Base-by-base conservation (phyloP, 2,113 vertebrate species). In the Petaurus breviceps region DNA sequence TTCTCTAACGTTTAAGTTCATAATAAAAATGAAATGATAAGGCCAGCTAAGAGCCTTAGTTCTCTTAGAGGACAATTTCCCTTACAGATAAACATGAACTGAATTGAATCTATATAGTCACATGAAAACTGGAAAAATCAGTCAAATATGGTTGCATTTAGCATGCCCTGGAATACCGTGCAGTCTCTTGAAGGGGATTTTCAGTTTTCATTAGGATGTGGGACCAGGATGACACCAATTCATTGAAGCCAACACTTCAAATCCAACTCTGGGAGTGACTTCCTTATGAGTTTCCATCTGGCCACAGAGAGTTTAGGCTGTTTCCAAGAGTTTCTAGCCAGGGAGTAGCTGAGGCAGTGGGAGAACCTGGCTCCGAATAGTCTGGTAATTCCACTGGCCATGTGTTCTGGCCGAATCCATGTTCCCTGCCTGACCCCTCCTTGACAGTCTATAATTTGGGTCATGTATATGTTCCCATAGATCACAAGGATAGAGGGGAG, bases 361-460 rank as follows among this genome's bases (percentile, higher is more conserved):
- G 25, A 94, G 92, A 92, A 95, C 92, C 77, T 31, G 57, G 46
- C 31, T 37, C 24, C 90, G 61, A 94, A 16, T 50, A 92, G 95
- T 90, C 95, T 89, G 93, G 94, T 57, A 52, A 95, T 96, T 94
- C 95, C 90, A 89, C 8, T 0, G 53, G 68, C 93, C 96, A 90
- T 55, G 61, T 0, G 0, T 91, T 92, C 0, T 55, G 96, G 68
- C 92, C 12, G 46, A 51, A 92, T 95, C 11, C 51, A 6, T 95
- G 96, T 84, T 96, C 97, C 97, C 96, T 96, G 96, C 92, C 84
- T 51, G n/a, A 96, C 92, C 94, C 92, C 95, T 97, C 97, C 96
- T 53, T 97, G 94, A 96, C 96, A 97, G 68, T 54, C 97, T 98
- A 90, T 98, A 98, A 98, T 99, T 98, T 98, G 98, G 96, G 98